Percentiles rank a stretch among this genome's conserved stretches.
These are phyloP conservation scores for Acromyrmex echinatior DNA, from an alignment of 1,140 invertebrate species.

Conservation along the genomic window DNA sequence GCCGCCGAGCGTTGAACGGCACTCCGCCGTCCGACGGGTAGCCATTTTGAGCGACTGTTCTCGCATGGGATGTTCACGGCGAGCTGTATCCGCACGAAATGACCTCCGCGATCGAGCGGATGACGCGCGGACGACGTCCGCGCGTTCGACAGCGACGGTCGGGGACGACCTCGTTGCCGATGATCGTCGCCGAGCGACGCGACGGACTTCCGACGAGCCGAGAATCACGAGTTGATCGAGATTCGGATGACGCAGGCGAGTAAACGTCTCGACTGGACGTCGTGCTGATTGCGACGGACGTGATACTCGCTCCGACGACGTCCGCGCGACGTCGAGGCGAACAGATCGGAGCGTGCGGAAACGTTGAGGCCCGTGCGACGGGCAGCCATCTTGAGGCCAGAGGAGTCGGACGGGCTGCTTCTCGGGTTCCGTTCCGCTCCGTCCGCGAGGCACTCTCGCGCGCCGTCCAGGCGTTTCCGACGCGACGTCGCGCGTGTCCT, in stretches of 20 bases:
- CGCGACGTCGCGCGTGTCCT: not conserved
- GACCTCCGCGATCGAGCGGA: not conserved
- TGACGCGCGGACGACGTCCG: not conserved
- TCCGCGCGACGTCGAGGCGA: not conserved
- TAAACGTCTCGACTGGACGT: not conserved
- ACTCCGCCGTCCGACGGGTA: conserved; percentile 48
- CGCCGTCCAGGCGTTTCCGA: conserved; percentile 36
- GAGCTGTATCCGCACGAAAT: not conserved
- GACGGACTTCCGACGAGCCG: not conserved
- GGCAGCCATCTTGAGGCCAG: conserved; percentile 83
- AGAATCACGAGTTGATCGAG: too few species aligned
- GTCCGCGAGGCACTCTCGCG: conserved; percentile 47
- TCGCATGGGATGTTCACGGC: not conserved
- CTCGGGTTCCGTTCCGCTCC: conserved; percentile 54
- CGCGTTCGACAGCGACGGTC: not conserved
- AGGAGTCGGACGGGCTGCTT: conserved; percentile 56
- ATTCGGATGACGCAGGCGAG: not conserved
- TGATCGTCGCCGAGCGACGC: conserved; percentile 62
- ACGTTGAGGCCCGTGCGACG: conserved; percentile 79
- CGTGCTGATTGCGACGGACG: not conserved
- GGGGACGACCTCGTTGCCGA: conserved; percentile 35
- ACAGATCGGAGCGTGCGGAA: conserved; percentile 49
- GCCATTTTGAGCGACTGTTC: conserved; percentile 52
- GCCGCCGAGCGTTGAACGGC: not conserved
- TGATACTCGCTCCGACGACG: too few species aligned